Evolutionary conservation across 2,888 invertebrate species (phyloP), one percentile per base, ranked within the genome.

Genomic region (Euplagia quadripunctaria): DNA sequence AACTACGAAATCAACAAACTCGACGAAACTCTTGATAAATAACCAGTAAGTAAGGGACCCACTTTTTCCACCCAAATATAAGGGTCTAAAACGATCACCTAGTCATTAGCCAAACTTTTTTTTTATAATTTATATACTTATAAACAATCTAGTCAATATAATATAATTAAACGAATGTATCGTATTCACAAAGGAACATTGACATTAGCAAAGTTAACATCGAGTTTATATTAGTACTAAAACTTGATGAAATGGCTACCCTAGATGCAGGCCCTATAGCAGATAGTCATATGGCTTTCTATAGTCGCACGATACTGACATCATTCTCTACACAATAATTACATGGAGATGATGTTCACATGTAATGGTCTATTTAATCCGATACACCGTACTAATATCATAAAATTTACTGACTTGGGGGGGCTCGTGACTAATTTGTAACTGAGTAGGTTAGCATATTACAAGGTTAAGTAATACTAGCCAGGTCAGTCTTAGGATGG

Each of bases 171-270:
- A 49, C 49, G 9, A 66, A 65, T 65, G 31, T 66, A 49, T 16
- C 31, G 31, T 31, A 31, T 31, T n/a, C 31, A 31, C 31, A 31
- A 72, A 74, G 79, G 77, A 83, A 79, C 83, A 81, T 82, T 82
- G 84, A 79, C 82, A 82, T 83, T 81, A 81, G 70, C 49, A 77
- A 46, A 64, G 70, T 75, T 74, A 67, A 41, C 31, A 74, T 55
- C 31, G 20, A 66, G 46, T 72, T 82, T 64, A 64, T 65, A 20
- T 42, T 8, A 17, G 55, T 58, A 31, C 31, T 31, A 31, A 31
- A 31, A 49, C 49, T 71, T 66, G 55, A 65, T 65, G 17, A 65
- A 43, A 65, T 31, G 52, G 52, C n/a, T n/a, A n/a, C n/a, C n/a
- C n/a, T 52, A 12, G n/a, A 4, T n/a, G n/a, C 8, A 20, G 11